Conservation (phyloP, 2,888 invertebrate species). For the Julus scandinavius region DNA sequence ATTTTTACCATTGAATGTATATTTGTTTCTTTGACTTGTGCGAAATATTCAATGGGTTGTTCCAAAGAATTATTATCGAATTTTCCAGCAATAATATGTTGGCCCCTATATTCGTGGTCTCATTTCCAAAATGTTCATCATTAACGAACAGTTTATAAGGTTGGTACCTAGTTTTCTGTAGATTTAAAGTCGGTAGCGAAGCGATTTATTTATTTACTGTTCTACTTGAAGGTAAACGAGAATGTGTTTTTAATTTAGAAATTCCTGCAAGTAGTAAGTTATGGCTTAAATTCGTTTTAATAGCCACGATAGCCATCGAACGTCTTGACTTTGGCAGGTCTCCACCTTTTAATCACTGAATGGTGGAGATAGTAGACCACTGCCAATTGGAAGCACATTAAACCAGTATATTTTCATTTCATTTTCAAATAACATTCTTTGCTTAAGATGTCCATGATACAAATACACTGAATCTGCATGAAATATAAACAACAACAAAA, state of each 20-base stretch:
- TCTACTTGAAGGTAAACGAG: neutral
- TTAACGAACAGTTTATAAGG: too few species aligned
- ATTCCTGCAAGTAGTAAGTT: neutral
- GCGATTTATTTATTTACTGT: neutral
- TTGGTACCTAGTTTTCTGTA: neutral
- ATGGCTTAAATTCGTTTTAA: conserved; percentile 20
- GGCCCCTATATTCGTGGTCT: too few species aligned
- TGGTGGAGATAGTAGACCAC: neutral
- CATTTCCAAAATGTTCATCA: too few species aligned
- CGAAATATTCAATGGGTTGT: too few species aligned
- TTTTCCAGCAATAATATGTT: too few species aligned
- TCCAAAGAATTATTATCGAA: too few species aligned
- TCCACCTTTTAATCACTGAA: neutral
- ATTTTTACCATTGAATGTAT: too few species aligned
- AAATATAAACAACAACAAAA: too few species aligned
- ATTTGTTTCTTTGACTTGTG: too few species aligned
- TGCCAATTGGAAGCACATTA: neutral
- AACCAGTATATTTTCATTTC: neutral
- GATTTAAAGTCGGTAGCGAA: neutral
- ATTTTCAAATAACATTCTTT: too few species aligned
- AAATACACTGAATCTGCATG: too few species aligned
- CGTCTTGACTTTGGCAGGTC: neutral
- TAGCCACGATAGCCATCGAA: neutral
- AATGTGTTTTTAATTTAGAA: neutral
- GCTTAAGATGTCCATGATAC: too few species aligned